Percentiles rank a stretch among this genome's conserved stretches.
These are phyloP conservation scores for Parazoanthus swiftii DNA, from an alignment of 92 coral and sea anemone species.

Conservation along the genomic window DNA sequence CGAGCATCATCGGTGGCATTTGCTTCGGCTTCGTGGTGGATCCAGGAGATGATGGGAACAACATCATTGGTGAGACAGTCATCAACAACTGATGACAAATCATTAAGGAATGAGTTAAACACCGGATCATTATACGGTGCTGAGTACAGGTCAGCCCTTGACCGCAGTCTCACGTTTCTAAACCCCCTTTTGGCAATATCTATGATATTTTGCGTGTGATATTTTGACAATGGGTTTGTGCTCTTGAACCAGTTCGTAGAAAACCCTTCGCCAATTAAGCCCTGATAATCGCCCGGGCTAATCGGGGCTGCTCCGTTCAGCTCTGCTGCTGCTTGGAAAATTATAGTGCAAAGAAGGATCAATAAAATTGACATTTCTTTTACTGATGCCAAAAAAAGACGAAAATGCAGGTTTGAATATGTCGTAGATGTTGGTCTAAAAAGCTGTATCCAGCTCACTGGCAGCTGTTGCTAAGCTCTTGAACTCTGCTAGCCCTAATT, in stretches of 20 bases:
- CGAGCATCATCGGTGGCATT: constrained; percentile 55
- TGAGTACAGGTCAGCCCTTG: constrained; percentile 53
- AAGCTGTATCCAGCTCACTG: too few species aligned
- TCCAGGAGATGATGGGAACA: constrained; percentile 71
- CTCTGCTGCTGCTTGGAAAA: background rate
- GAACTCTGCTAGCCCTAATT: too few species aligned
- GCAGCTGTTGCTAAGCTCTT: too few species aligned
- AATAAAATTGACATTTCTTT: background rate
- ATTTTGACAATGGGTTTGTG: constrained; percentile 38
- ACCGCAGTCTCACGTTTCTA: constrained; percentile 64
- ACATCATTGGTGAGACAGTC: constrained; percentile 54
- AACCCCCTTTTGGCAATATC: constrained; percentile 57
- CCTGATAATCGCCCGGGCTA: constrained; percentile 42
- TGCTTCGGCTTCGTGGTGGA: constrained; percentile 67
- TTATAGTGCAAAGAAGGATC: background rate
- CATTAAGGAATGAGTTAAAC: constrained; percentile 49
- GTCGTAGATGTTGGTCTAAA: too few species aligned
- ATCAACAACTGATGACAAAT: constrained; percentile 53
- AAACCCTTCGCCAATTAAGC: constrained; percentile 54
- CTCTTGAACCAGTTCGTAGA: constrained; percentile 69
- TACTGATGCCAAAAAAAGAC: background rate
- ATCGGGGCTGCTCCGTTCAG: background rate
- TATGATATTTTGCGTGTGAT: constrained; percentile 55
- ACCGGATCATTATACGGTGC: constrained; percentile 42
- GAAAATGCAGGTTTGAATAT: background rate